Base-by-base conservation (phyloP, 1,140 invertebrate species). In the Saxidomus purpurata region DNA sequence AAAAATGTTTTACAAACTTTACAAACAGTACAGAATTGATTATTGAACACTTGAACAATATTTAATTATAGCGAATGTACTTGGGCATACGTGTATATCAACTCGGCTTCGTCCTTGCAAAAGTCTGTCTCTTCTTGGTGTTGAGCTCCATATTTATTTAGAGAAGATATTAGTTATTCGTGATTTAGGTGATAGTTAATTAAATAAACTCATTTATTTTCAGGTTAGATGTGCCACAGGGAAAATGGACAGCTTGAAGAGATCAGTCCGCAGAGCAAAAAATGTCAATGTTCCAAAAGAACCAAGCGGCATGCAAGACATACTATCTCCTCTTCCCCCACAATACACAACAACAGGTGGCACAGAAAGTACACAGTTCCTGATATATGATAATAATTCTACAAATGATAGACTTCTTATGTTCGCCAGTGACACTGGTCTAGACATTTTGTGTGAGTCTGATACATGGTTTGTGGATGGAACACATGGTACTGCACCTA, bases 391-490 rank as follows among this genome's bases (percentile, higher is more conserved):
- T 28, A 74, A 74, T 17, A 34, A 38, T 13, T 40, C 36, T 4
- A 28, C 17, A 3, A 22, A 1, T 1, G 4, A 40, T 4, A n/a
- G 69, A 8, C 1, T 74, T n/a, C 69, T 74, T 38, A 25, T 74
- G 28, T 74, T 74, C 19, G 2, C 69, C 1, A 40, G 15, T 19
- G 69, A 74, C 3, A 25, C 1, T 15, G 69, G 69, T 3, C 34
- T 74, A 9, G 17, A 47, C 0, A 11, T 82, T 22, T 22, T 82
- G 2, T 15, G 6, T 1, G 52, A 31, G 15, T 36, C 76, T 4
- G 59, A 83, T 43, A 83, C 80, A 36, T 83, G 80, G 55, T 83
- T 40, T 36, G 67, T 83, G 80, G 80, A 83, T 49, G 80, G 80
- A 25, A 83, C 80, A 13, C 80, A 83, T n/a, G 36, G 31, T 19